Conservation (phyloP, 2,888 invertebrate species). For the Tinea trinotella region DNA sequence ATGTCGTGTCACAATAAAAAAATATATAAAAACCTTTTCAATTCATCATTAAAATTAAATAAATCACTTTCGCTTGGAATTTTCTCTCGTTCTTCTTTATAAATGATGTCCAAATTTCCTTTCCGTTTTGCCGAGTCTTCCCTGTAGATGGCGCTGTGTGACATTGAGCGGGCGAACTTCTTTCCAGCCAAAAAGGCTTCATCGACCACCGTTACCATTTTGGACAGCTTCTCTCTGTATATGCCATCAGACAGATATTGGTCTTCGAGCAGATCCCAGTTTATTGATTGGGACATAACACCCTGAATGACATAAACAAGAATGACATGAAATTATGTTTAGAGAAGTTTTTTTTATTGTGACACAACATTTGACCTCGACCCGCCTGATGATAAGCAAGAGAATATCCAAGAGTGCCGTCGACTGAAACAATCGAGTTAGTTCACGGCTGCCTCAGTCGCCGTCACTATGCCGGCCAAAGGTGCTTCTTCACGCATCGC, state of each 20-base stretch:
- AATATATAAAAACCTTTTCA: constrained; percentile 42
- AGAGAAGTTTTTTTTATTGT: too few species aligned
- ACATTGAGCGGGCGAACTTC: constrained; percentile 79
- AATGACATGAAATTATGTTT: too few species aligned
- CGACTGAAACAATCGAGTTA: too few species aligned
- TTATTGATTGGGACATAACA: constrained; percentile 94
- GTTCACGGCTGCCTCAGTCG: too few species aligned
- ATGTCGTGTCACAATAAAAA: too few species aligned
- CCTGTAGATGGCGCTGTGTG: constrained; percentile 31
- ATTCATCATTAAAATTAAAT: constrained; percentile 37
- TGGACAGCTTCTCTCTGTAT: constrained; percentile 87
- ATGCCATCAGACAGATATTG: constrained; percentile 88
- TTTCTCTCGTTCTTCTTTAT: constrained; percentile 34
- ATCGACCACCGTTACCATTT: constrained; percentile 87
- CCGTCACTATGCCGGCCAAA: too few species aligned
- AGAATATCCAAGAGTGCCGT: too few species aligned
- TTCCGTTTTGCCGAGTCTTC: constrained; percentile 25
- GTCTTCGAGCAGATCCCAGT: constrained; percentile 91
- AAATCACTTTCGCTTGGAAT: constrained; percentile 21
- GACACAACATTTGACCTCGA: too few species aligned
- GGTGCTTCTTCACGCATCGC: too few species aligned
- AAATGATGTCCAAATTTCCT: constrained; percentile 43
- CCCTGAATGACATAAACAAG: too few species aligned
- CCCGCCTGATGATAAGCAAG: too few species aligned
- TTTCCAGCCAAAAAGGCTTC: constrained; percentile 81